Conservation (phyloP, 2,113 vertebrate genomes). For the Elephantulus edwardii region DNA sequence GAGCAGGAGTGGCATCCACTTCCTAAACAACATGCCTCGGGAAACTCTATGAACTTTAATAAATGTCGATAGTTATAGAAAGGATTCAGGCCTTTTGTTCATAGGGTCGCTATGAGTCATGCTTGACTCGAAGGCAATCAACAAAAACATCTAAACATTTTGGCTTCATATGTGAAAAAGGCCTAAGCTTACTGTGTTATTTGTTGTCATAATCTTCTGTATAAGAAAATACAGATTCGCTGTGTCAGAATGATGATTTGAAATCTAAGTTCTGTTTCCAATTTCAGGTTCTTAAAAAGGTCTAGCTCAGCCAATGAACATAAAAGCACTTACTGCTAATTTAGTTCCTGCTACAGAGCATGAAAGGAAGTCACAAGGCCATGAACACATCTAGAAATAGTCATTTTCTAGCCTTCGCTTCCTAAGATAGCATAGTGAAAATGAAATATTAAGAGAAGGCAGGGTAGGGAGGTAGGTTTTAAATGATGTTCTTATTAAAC, state of each 20-base stretch:
- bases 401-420: slow-evolving; percentile 19
- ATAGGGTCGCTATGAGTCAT: too few species aligned
- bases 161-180: neutral
- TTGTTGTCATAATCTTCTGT: neutral
- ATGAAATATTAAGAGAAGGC: slow-evolving; percentile 47
- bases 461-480: slow-evolving; percentile 1
- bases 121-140: too few species aligned
- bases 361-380: slow-evolving; percentile 59
- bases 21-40: too few species aligned
- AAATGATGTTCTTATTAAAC: neutral
- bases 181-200: neutral
- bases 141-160: slow-evolving; percentile 13
- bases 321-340: slow-evolving; percentile 48
- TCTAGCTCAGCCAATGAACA: slow-evolving; percentile 3
- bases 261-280: slow-evolving; percentile 61
- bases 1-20: too few species aligned
- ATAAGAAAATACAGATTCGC: slow-evolving; percentile 35
- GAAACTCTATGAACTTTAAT: too few species aligned
- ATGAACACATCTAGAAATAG: slow-evolving; percentile 70
- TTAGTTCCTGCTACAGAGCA: slow-evolving; percentile 47
- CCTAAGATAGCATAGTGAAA: slow-evolving; percentile 61
- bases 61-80: too few species aligned
- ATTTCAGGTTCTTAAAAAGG: slow-evolving; percentile 50
- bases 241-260: slow-evolving; percentile 11
- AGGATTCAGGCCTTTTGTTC: too few species aligned